Evolutionary conservation across 2,797 vertebrate species (phyloP).

Genomic region (Peromyscus aztecus): DNA sequence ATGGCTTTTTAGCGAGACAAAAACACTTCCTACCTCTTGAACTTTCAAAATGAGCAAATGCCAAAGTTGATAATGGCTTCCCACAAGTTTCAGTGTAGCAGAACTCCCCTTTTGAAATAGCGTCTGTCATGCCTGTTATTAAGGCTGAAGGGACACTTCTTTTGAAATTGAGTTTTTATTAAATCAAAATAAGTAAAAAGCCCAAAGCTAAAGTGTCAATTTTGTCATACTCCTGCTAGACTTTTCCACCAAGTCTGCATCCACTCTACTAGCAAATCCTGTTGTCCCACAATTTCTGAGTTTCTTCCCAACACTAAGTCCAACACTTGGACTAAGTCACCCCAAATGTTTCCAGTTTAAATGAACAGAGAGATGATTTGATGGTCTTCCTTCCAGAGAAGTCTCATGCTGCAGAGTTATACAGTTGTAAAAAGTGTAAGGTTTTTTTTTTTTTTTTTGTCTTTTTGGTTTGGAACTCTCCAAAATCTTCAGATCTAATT

Average conservation of each 20-base stretch:
- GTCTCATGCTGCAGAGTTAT: background rate
- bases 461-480: background rate
- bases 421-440: background rate
- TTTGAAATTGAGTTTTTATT: background rate
- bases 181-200: background rate
- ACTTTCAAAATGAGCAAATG: conserved; percentile 25
- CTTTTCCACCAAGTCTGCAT: background rate
- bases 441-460: background rate
- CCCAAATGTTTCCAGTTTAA: background rate
- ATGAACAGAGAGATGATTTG: background rate
- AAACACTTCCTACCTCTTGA: background rate
- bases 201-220: background rate
- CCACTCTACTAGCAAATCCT: background rate
- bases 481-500: background rate
- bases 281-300: background rate
- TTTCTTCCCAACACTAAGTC: background rate
- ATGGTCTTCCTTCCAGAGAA: background rate
- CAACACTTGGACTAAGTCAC: background rate
- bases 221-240: background rate
- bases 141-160: background rate
- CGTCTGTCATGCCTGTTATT: background rate
- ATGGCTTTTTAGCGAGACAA: background rate
- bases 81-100: conserved; percentile 1
- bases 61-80: background rate
- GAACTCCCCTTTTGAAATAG: background rate